Conservation (phyloP, 2,888 invertebrate genomes). For the Aethes cnicana region DNA sequence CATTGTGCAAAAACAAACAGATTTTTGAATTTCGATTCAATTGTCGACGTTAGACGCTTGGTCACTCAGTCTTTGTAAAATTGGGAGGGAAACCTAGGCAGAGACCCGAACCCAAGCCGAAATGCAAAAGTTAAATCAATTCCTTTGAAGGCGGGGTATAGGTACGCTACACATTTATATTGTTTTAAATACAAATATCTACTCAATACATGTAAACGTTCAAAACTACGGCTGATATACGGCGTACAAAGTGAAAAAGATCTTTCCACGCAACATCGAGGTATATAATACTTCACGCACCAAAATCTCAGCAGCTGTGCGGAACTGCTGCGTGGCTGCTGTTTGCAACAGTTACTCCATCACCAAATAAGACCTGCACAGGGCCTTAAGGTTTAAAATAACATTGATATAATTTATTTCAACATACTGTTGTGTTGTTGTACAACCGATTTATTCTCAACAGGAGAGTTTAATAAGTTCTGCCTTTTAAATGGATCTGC, state of each 20-base stretch:
- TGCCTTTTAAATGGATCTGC: conserved; percentile 12
- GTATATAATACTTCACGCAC: conserved; percentile 20
- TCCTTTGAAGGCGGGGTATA: conserved; percentile 40
- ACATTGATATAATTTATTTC: neutral
- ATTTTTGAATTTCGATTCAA: conserved; percentile 35
- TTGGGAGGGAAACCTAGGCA: conserved; percentile 33
- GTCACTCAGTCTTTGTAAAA: conserved; percentile 35
- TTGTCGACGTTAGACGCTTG: conserved; percentile 33
- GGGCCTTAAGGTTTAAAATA: conserved; percentile 5
- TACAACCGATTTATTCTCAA: conserved; percentile 17
- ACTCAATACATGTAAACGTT: conserved; percentile 34
- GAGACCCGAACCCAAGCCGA: too few relatives aligned
- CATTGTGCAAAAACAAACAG: conserved; percentile 39
- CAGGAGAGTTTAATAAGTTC: conserved; percentile 14
- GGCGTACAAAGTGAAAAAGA: conserved; percentile 25
- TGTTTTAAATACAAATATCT: conserved; percentile 37
- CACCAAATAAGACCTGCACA: neutral
- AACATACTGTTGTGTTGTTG: neutral
- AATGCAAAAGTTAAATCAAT: conserved; percentile 56
- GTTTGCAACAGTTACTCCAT: neutral
- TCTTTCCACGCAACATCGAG: conserved; percentile 16
- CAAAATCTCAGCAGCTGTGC: neutral
- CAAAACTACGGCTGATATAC: conserved; percentile 34
- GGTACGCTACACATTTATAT: conserved; percentile 33
- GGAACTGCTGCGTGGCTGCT: neutral